Evolutionary conservation across 2,888 invertebrate genomes (phyloP), one percentile per base, ranked within the genome.

Genomic region (Melolontha melolontha): DNA sequence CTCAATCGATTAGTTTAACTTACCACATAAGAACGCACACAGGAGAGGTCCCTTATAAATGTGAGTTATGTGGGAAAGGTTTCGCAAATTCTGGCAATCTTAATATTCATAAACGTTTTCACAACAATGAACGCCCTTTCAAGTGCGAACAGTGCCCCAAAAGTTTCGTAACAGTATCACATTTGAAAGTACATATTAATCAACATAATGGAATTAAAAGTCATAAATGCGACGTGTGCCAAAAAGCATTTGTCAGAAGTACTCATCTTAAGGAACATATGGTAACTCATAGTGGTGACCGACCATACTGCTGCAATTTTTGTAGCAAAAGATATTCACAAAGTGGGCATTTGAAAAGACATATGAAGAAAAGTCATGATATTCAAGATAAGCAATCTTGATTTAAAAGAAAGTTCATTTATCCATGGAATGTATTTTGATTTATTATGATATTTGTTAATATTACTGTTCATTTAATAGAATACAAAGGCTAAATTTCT

Each of bases 241-340:
- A 83, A 10, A 86, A 88, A 72, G 82, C 84, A 4, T 85, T 87
- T 62, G 82, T 86, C 0, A 79, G 87, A 47, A 86, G 85, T 29
- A 84, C 86, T 52, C 85, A 86, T 79, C 76, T 88, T 67, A 79
- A 79, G 68, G 82, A 86, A 34, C 89, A 89, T 75, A 76, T 86
- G 62, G 75, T 87, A n/a, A 85, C 84, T 51, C 88, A 88, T 75
- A 87, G 87, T 1, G 85, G 88, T 27, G 86, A 88, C 71, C 88
- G 87, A 76, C 88, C 88, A 2, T 86, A 86, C 77, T 82, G 82
- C 39, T 89, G 89, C 79, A 83, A 83, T 16, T 68, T 81, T 16
- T 88, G 88, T 68, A 64, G 75, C 0, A 80, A 79, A 68, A 71
- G 75, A 51, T 81, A 79, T 63, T 78, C 78, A 5, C 80, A 81